These are phyloP conservation scores for Megalonaias nervosa DNA, from an alignment of 1,140 invertebrate species.

Conservation along the genomic window DNA sequence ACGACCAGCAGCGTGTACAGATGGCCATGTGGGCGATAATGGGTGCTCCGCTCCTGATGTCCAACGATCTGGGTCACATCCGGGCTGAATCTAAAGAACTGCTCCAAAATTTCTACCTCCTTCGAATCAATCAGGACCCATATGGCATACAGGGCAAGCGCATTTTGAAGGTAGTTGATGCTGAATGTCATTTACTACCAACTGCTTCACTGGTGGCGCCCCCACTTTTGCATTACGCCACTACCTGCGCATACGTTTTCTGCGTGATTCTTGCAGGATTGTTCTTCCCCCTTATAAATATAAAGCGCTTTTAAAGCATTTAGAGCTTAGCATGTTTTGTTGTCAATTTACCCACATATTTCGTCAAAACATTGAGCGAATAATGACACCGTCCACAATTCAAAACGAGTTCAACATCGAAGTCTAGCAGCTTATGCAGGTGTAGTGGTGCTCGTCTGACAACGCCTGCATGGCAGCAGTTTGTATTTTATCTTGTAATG, in stretches of 20 bases:
- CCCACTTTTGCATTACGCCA: neutral
- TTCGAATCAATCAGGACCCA: constrained; percentile 96
- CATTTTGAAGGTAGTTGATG: constrained; percentile 81
- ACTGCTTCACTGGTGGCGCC: neutral
- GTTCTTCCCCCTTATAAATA: neutral
- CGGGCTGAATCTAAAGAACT: constrained; percentile 92
- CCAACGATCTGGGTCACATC: constrained; percentile 93
- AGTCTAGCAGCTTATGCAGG: too few relatives aligned
- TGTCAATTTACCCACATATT: neutral
- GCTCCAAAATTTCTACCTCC: constrained; percentile 93
- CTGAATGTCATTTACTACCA: neutral
- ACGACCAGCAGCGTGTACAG: constrained; percentile 95
- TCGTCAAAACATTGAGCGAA: too few relatives aligned
- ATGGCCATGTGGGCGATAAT: constrained; percentile 98
- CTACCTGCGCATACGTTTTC: neutral
- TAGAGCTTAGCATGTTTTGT: neutral
- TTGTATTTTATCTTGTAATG: too few relatives aligned
- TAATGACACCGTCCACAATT: too few relatives aligned
- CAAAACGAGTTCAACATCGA: too few relatives aligned
- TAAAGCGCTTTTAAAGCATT: neutral
- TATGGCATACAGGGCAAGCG: constrained; percentile 87
- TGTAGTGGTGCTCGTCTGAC: too few relatives aligned
- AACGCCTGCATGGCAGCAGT: too few relatives aligned
- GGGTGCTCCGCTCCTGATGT: constrained; percentile 97
- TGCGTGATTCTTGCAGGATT: neutral